A percentile compares a stretch with the other conserved stretches of the same genome.
These are phyloP conservation scores for Oryzias celebensis DNA, from an alignment of 2,113 vertebrate species.

Conservation along the genomic window DNA sequence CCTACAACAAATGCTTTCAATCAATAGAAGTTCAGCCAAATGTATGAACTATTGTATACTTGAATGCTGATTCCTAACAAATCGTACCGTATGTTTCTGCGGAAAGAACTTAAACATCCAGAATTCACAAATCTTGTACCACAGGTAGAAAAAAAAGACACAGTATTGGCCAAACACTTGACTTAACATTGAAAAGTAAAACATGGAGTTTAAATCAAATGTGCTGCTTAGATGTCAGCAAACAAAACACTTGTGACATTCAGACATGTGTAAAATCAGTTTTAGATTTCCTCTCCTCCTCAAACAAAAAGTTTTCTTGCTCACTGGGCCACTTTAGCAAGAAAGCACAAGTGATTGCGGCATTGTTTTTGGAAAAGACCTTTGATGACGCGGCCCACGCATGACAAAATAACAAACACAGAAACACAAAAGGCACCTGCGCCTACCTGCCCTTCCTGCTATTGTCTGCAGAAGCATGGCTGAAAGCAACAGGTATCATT, in stretches of 20 bases:
- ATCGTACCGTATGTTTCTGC: too few relatives aligned
- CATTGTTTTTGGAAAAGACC: conserved; percentile 30
- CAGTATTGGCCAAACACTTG: too few relatives aligned
- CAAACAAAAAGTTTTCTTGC: background rate
- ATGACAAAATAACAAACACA: conserved; percentile 8
- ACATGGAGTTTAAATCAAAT: too few relatives aligned
- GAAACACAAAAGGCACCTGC: conserved; percentile 3
- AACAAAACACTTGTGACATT: background rate
- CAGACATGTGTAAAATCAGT: conserved; percentile 5
- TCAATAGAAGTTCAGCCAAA: too few relatives aligned
- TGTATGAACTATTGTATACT: too few relatives aligned
- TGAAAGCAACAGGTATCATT: conserved; percentile 45
- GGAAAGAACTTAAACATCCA: too few relatives aligned
- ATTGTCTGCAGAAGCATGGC: conserved; percentile 13
- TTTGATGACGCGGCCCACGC: conserved; percentile 10
- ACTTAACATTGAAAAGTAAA: too few relatives aligned
- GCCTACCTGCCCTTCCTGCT: conserved; percentile 3
- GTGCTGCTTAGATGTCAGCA: background rate
- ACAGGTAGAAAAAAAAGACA: too few relatives aligned
- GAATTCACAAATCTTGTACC: too few relatives aligned
- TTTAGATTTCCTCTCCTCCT: conserved; percentile 24
- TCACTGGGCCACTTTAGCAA: conserved; percentile 1
- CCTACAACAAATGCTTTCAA: too few relatives aligned
- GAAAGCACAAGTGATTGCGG: conserved; percentile 33
- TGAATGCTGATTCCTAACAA: too few relatives aligned